Base-by-base conservation (phyloP, 2,888 invertebrate genomes). In the Chelonus formosanus region DNA sequence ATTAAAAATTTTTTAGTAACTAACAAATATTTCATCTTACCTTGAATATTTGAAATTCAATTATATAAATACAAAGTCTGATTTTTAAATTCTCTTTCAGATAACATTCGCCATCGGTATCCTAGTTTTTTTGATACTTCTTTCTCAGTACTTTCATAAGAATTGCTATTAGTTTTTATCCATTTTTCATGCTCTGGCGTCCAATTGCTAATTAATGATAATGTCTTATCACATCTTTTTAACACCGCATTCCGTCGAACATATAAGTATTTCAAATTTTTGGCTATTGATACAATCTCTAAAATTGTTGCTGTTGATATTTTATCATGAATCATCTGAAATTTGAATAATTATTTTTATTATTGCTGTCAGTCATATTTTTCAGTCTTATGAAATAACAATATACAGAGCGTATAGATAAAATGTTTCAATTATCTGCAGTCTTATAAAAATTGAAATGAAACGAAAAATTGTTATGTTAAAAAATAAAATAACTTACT, bases 271-370 rank as follows among this genome's bases (percentile, higher is more conserved):
- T 86, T 86, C 63, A 94, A 83, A 71, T 89, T 88, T 74, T 87
- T 88, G 0, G 89, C 90, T 2, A 89, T 88, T 55, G 86, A 86
- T 0, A 90, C 92, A 52, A 94, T 85, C 8, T 94, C 85, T 50
- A 94, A 83, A 10, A 93, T 86, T 0, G 93, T 94, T 0, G 91
- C 87, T 2, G 93, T 92, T 3, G 94, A 94, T 65, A 95, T 87
- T 75, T 91, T 87, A 80, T 94, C 93, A 5, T 92, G 88, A 35
- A 93, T 86, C 73, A 91, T 85, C 92, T 92, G 76, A 1, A 69
- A 62, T 32, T 52, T 3, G 8, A 32, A 32, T 20, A 32, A 31
- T 52, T 52, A 32, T 34, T 7, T 34, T 52, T 52, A 52, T 6
- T 52, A 52, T 5, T n/a, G n/a, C 20, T 20, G 31, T 10, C 8